These are phyloP conservation scores for Orius insidiosus DNA, from an alignment of 1,140 invertebrate genomes.

Conservation along the genomic window DNA sequence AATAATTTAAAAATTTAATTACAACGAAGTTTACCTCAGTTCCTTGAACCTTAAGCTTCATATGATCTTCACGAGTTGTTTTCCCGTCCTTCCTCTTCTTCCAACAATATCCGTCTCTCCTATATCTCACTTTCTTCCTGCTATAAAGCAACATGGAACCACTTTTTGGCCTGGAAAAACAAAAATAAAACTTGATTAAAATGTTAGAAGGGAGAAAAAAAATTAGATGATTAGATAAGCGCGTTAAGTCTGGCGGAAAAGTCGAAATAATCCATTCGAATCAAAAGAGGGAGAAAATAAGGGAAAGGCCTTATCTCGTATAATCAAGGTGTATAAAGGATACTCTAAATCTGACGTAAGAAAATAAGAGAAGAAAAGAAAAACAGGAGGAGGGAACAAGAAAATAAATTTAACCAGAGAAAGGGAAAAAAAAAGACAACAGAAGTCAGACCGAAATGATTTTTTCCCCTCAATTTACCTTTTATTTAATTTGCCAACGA, in stretches of 20 bases:
- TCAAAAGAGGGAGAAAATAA: background rate
- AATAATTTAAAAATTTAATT: background rate
- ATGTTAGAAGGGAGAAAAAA: background rate
- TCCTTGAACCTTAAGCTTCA: slow-evolving; percentile 96
- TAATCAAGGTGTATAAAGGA: too few species aligned
- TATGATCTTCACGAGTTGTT: slow-evolving; percentile 95
- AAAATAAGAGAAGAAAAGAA: too few species aligned
- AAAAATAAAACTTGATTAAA: slow-evolving; percentile 9
- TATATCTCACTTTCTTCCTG: slow-evolving; percentile 87
- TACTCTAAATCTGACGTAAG: too few species aligned
- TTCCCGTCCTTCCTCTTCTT: slow-evolving; percentile 96
- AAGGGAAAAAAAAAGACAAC: too few species aligned
- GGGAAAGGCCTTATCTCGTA: too few species aligned
- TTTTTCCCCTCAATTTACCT: too few species aligned
- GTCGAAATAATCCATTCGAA: slow-evolving; percentile 1
- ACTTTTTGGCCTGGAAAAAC: slow-evolving; percentile 72
- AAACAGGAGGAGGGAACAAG: too few species aligned
- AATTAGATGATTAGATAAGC: too few species aligned
- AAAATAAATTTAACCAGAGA: too few species aligned
- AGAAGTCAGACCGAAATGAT: too few species aligned
- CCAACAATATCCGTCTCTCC: slow-evolving; percentile 96
- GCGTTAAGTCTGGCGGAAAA: background rate
- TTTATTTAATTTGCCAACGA: too few species aligned
- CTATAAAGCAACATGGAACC: slow-evolving; percentile 94
- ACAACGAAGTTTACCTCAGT: slow-evolving; percentile 61